These are phyloP conservation scores for Rhynchophorus ferrugineus DNA, from an alignment of 1,140 invertebrate species.

Conservation along the genomic window DNA sequence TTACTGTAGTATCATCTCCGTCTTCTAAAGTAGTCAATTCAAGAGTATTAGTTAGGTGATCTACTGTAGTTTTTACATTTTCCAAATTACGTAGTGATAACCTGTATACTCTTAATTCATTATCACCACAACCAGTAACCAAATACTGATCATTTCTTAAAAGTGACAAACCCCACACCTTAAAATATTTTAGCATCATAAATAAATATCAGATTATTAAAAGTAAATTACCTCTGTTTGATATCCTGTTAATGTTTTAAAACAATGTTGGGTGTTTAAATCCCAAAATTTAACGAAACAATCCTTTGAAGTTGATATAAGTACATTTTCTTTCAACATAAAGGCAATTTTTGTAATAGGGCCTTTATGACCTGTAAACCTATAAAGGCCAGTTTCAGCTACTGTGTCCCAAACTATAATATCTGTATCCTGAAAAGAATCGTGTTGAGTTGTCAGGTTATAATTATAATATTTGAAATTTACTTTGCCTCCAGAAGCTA, in stretches of 20 bases:
- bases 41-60: conserved; percentile 45
- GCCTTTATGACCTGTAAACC: conserved; percentile 89
- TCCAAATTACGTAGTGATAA: conserved; percentile 48
- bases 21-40: conserved; percentile 51
- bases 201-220: not conserved
- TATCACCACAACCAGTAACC: conserved; percentile 79
- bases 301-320: conserved; percentile 90
- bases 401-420: conserved; percentile 94
- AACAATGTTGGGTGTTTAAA: conserved; percentile 89
- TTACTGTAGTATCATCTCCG: conserved; percentile 47
- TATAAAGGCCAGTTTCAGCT: conserved; percentile 78
- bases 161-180: conserved; percentile 83
- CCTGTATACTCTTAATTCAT: conserved; percentile 78
- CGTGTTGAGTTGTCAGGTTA: not conserved
- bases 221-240: conserved; percentile 55
- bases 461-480: conserved; percentile 1
- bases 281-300: conserved; percentile 97
- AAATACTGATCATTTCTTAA: conserved; percentile 72
- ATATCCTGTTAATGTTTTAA: conserved; percentile 83
- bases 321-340: conserved; percentile 64
- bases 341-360: conserved; percentile 83
- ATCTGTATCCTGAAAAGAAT: conserved; percentile 68
- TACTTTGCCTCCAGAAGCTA: conserved; percentile 84
- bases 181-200: conserved; percentile 22
- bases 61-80: conserved; percentile 41